Percentiles rank a stretch among this genome's conserved stretches.
Conservation (phyloP, 2,888 invertebrate genomes). For the Drosophila quasianomalipes region DNA sequence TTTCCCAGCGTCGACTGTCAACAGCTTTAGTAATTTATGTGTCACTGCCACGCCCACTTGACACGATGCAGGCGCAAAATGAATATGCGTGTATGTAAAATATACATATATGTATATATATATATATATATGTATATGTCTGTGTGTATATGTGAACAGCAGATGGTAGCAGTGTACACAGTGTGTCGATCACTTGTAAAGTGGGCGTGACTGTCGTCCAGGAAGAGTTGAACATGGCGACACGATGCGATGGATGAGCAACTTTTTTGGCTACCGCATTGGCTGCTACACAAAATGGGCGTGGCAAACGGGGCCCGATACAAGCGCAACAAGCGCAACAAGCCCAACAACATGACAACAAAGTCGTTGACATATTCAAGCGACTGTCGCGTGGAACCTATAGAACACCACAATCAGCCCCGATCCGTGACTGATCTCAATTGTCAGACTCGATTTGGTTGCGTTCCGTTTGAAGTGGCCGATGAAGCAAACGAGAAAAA, state of each 20-base stretch:
- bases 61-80: constrained; percentile 18
- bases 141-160: constrained; percentile 22
- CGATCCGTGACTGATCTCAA: constrained; percentile 37
- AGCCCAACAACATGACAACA: constrained; percentile 31
- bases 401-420: background rate
- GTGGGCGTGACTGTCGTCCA: constrained; percentile 64
- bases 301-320: constrained; percentile 52
- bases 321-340: constrained; percentile 5
- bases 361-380: constrained; percentile 69
- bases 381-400: constrained; percentile 12
- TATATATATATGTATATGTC: background rate
- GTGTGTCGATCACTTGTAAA: constrained; percentile 67
- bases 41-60: constrained; percentile 67
- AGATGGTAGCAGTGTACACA: constrained; percentile 43
- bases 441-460: constrained; percentile 70
- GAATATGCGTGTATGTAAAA: constrained; percentile 3
- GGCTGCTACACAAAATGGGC: constrained; percentile 73
- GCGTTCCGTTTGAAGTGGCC: constrained; percentile 65
- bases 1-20: constrained; percentile 62
- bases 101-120: background rate
- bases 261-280: constrained; percentile 68
- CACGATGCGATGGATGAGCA: constrained; percentile 55
- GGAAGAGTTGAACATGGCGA: constrained; percentile 72
- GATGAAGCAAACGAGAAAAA: constrained; percentile 26
- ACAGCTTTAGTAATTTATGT: constrained; percentile 73